These are phyloP conservation scores for Nothobranchius furzeri DNA, from an alignment of 2,113 vertebrate genomes.

Conservation along the genomic window DNA sequence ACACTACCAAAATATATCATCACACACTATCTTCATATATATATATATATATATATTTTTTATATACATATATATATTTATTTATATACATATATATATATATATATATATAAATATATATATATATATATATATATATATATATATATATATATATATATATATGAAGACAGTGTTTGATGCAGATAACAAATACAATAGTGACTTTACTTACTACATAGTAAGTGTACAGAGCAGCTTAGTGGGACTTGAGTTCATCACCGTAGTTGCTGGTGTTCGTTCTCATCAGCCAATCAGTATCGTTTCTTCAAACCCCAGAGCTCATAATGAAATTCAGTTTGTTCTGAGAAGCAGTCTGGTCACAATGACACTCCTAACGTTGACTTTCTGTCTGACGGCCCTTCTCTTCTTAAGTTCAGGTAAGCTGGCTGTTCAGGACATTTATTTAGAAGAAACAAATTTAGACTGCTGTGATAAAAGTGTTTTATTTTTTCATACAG, in stretches of 20 bases:
- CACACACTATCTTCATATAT: too few species aligned
- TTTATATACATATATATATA: too few species aligned
- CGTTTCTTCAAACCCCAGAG: constrained; percentile 11
- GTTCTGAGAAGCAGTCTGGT: background rate
- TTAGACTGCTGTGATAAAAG: too few species aligned
- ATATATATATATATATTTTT: too few species aligned
- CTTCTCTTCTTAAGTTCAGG: background rate
- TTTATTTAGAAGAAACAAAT: background rate
- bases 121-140: too few species aligned
- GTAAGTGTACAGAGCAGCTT: background rate
- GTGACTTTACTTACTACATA: rapidly evolving
- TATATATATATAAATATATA: too few species aligned
- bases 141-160: too few species aligned
- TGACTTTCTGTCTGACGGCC: constrained; percentile 1
- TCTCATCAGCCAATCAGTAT: constrained; percentile 34
- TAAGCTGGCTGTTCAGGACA: background rate
- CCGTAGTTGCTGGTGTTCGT: background rate
- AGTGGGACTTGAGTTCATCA: background rate
- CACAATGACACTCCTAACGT: background rate
- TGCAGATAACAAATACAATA: background rate
- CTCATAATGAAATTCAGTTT: background rate
- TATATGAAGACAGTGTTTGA: too few species aligned
- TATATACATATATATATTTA: too few species aligned
- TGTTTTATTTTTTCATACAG: too few species aligned
- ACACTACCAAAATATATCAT: background rate